Base-by-base conservation (phyloP, 2,888 invertebrate genomes). In the Odontocolon sp. region DNA sequence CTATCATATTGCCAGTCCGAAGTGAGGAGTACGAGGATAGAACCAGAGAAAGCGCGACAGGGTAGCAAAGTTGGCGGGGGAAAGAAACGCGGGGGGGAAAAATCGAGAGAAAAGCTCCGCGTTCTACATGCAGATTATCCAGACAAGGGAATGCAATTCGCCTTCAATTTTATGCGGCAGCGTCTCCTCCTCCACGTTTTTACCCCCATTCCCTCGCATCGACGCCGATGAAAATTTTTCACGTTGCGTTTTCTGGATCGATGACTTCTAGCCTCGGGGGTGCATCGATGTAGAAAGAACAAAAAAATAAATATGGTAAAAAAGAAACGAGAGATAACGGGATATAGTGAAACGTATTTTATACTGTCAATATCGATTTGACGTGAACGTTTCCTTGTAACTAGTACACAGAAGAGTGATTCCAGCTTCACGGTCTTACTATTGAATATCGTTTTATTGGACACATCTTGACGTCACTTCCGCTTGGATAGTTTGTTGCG, bases 1-100 rank as follows among this genome's bases (percentile, higher is more conserved):
- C 83, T 82, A 83, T 85, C 81, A 82, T 83, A 84, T 84, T 82
- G 83, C 73, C 66, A 36, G 72, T 40, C 52, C 21, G 38, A 31
- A 45, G 42, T 33, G 61, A 28, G 16, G 23, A 38, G 40, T 9
- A 31, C n/a, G 3, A 21, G 0, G 23, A 9, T 26, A 1, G 26
- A 16, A 31, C 4, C 16, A 47, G n/a, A 33, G 45, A 23, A 42
- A 31, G 5, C 21, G 47, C 23, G 42, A 52, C n/a, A n/a, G n/a
- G n/a, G n/a, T n/a, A n/a, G n/a, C n/a, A n/a, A n/a, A n/a, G n/a
- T n/a, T n/a, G n/a, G 6, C 38, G 31, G 16, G 18, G 52, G 16
- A n/a, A 40, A 40, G 42, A 16, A 66, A 40, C 38, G 40, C 23
- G 36, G 8, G 26, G 31, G 26, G 9, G 23, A 57, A 36, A n/a